Conservation (phyloP, 2,888 invertebrate species). For the Dione juno region DNA sequence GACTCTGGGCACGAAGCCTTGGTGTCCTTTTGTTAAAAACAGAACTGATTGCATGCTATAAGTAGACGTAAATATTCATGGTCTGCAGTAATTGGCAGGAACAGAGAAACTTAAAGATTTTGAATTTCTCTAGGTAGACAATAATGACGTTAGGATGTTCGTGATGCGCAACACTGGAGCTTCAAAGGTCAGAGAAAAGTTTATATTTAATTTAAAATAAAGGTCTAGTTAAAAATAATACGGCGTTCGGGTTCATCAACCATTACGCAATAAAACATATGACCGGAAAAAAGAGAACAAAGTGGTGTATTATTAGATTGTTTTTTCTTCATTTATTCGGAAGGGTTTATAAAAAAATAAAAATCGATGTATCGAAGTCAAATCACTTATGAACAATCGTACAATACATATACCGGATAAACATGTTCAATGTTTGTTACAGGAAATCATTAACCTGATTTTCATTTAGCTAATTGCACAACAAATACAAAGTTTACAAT, state of each 20-base stretch:
- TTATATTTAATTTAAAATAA: neutral
- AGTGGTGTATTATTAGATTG: neutral
- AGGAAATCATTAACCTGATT: neutral
- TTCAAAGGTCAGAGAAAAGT: neutral
- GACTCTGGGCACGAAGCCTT: too few relatives aligned
- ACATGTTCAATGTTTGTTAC: neutral
- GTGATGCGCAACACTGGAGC: neutral
- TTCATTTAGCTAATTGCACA: neutral
- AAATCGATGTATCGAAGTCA: neutral
- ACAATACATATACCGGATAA: neutral
- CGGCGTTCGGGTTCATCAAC: neutral
- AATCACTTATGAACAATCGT: neutral
- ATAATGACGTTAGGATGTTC: neutral
- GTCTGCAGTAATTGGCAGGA: neutral
- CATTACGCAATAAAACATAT: neutral
- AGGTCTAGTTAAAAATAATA: neutral
- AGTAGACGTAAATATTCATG: constrained; percentile 3
- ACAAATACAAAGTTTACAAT: neutral
- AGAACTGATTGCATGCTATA: neutral
- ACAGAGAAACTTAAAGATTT: neutral
- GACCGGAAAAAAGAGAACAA: neutral
- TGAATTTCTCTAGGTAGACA: neutral
- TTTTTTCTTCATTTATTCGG: neutral
- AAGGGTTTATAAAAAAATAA: neutral
- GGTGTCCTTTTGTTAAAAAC: too few relatives aligned